phyloP scores from a whole-genome alignment of 2,888 invertebrate species.

The Metacarcinus magister region DNA sequence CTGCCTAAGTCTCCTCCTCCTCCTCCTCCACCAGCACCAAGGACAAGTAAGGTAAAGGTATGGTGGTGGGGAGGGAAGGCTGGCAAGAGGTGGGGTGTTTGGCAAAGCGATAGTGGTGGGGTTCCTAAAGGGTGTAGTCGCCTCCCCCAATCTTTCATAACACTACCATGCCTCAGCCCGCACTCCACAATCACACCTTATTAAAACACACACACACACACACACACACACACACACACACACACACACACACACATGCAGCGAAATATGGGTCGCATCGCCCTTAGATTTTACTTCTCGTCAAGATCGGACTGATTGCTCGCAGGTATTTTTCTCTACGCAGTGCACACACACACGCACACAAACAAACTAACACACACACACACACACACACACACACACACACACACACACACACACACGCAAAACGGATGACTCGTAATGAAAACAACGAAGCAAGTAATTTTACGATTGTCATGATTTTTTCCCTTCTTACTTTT shows the following conservation, averaged over 20 bases:
- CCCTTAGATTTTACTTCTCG: background rate
- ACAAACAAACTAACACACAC: background rate
- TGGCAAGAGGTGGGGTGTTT: background rate
- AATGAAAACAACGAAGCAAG: no score
- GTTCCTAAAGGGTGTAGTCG: background rate
- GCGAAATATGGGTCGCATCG: background rate
- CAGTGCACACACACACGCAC: background rate
- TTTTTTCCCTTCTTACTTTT: no score
- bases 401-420: slow-evolving; percentile 35
- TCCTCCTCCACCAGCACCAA: no score
- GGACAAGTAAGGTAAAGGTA: no score
- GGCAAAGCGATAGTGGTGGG: background rate
- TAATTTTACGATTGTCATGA: no score
- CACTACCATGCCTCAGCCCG: background rate
- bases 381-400: background rate
- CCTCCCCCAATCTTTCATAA: background rate
- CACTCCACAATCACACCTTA: background rate
- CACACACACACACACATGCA: slow-evolving; percentile 22
- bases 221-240: background rate
- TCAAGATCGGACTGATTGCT: background rate
- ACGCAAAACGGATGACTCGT: background rate
- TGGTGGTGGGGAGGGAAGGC: background rate
- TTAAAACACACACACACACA: background rate
- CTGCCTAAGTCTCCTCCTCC: background rate
- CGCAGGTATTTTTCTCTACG: background rate